Percentiles rank a stretch among this genome's conserved stretches.
Conservation (phyloP, 1,140 invertebrate species). For the Lepidotrigona ventralis region DNA sequence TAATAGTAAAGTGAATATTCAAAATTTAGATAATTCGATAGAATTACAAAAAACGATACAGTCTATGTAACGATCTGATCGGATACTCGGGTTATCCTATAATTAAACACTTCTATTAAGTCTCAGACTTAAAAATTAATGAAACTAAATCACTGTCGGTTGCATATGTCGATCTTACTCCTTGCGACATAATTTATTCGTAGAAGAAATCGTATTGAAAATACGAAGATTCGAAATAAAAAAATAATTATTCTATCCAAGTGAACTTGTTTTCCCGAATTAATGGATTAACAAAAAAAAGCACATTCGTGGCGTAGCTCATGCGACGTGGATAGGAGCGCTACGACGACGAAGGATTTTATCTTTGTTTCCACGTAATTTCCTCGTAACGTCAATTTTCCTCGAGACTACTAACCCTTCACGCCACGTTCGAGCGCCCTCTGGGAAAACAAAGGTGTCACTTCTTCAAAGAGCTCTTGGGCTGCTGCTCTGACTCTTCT, state of each 20-base stretch:
- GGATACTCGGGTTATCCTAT: neutral
- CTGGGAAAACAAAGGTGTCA: constrained; percentile 73
- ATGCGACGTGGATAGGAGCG: neutral
- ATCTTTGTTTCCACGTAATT: constrained; percentile 65
- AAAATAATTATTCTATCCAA: too few species aligned
- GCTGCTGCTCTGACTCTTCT: constrained; percentile 31
- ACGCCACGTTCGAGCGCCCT: constrained; percentile 61
- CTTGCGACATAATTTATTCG: too few species aligned
- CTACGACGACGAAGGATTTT: constrained; percentile 45
- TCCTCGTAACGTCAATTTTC: constrained; percentile 67
- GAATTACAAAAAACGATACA: too few species aligned
- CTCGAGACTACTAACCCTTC: constrained; percentile 59
- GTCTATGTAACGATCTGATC: neutral
- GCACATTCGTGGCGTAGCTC: neutral
- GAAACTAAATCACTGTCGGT: too few species aligned
- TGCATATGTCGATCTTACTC: too few species aligned
- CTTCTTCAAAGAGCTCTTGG: constrained; percentile 67
- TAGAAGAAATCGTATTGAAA: too few species aligned
- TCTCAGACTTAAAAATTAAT: too few species aligned
- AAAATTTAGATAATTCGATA: too few species aligned
- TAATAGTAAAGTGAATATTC: too few species aligned
- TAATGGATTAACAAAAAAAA: too few species aligned
- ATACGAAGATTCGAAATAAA: too few species aligned
- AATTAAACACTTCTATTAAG: neutral
- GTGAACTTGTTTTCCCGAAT: too few species aligned